A percentile compares a stretch with the other conserved stretches of the same genome.
These are phyloP conservation scores for Branchipolynoe longqiensis DNA, from an alignment of 2,888 invertebrate genomes.

Conservation along the genomic window DNA sequence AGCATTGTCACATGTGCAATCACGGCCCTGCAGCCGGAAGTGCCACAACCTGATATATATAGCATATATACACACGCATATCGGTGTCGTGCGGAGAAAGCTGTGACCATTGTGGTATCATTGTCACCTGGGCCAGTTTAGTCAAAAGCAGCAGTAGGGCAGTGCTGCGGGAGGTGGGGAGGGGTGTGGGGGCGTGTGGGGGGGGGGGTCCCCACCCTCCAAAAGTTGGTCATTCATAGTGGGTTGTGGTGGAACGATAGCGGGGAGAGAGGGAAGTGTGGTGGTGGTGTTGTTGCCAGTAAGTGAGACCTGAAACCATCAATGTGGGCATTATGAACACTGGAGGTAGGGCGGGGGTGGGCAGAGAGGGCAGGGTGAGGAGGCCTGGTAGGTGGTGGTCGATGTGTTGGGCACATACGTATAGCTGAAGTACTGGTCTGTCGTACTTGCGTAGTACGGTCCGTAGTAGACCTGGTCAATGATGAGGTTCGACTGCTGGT, in stretches of 20 bases:
- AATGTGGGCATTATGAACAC: conserved; percentile 59
- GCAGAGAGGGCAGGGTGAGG: conserved; percentile 62
- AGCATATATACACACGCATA: too few species aligned
- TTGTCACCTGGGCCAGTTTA: too few species aligned
- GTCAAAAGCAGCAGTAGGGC: too few species aligned
- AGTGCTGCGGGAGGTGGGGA: too few species aligned
- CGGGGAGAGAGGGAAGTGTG: background rate
- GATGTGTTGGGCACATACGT: conserved; percentile 60
- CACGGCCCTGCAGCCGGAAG: too few species aligned
- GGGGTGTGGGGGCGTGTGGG: background rate
- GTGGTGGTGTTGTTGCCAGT: background rate
- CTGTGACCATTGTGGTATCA: too few species aligned
- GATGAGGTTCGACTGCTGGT: conserved; percentile 72
- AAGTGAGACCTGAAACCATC: background rate
- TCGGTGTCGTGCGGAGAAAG: too few species aligned
- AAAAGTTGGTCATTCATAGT: background rate
- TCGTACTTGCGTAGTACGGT: conserved; percentile 68
- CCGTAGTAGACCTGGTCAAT: conserved; percentile 82
- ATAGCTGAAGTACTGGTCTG: conserved; percentile 67
- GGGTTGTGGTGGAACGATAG: background rate
- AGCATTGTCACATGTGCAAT: too few species aligned
- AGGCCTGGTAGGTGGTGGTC: conserved; percentile 18
- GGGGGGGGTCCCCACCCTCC: background rate
- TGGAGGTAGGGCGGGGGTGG: conserved; percentile 60
- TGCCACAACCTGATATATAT: too few species aligned